These are phyloP conservation scores for Byasa hedistus DNA, from an alignment of 2,888 invertebrate genomes.

Conservation along the genomic window DNA sequence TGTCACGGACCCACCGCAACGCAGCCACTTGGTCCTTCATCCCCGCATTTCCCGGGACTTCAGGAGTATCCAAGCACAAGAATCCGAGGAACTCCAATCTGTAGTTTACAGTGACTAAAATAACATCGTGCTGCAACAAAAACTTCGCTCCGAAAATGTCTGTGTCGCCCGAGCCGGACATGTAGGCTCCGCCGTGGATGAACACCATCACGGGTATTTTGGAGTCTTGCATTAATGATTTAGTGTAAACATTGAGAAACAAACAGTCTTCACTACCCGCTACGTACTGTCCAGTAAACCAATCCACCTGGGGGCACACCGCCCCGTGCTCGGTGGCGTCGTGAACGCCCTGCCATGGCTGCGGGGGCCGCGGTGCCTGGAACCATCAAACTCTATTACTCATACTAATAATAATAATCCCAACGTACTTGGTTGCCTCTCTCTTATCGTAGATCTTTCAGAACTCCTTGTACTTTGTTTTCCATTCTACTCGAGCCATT, in stretches of 20 bases:
- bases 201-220: constrained; percentile 59
- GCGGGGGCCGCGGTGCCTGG: constrained; percentile 50
- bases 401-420: no score
- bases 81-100: constrained; percentile 56
- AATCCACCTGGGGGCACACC: constrained; percentile 50
- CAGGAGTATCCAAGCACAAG: constrained; percentile 47
- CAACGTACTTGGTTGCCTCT: no score
- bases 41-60: constrained; percentile 57
- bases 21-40: constrained; percentile 57
- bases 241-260: constrained; percentile 54
- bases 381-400: constrained; percentile 25
- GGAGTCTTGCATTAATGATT: constrained; percentile 35
- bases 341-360: constrained; percentile 48
- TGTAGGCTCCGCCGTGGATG: constrained; percentile 58
- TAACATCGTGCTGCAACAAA: constrained; percentile 54
- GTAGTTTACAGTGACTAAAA: constrained; percentile 62
- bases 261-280: constrained; percentile 54
- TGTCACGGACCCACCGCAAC: constrained; percentile 49
- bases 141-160: constrained; percentile 53
- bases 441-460: no score
- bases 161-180: constrained; percentile 49
- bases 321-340: constrained; percentile 50
- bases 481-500: no score
- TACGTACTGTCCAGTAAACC: constrained; percentile 33
- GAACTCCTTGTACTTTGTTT: no score